Evolutionary conservation across 2,113 vertebrate genomes (phyloP), one percentile per base, ranked within the genome.

Genomic region (Corapipo altera): DNA sequence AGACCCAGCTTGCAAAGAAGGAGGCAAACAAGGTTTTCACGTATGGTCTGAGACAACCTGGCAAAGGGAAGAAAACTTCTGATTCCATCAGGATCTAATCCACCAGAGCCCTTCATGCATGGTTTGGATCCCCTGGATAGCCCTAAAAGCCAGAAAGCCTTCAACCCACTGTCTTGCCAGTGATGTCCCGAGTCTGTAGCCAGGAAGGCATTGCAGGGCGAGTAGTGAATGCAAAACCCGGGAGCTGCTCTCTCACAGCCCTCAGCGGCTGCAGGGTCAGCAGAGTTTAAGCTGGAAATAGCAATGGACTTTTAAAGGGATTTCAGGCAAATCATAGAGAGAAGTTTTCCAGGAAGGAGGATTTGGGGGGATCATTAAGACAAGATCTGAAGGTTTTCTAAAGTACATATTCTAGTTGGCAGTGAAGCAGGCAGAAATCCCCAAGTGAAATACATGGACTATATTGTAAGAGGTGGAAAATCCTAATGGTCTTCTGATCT

Each of bases 401-500:
- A 88, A 83, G 35, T 30, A 64, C 20, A 4, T 48, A 69, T 44
- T 77, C 32, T 54, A 35, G 43, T 26, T 73, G 58, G 16, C 8
- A 67, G 21, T 12, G 21, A 33, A 65, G 30, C 33, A n/a, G 43
- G 41, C 64, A 74, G 78, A 91, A 89, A 96, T 70, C 21, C 41
- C 44, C 51, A 85, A 26, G 37, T 51, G 59, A 91, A 95, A 91
- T 59, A 64, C n/a, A 37, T 33, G 27, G 21, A 27, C 75, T 80
- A 41, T 55, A 89, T 33, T 55, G 22, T 74, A 88, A 90, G 35
- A 80, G 28, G 33, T 69, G 44, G 37, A 46, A 84, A 94, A 94
- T 84, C 76, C 69, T 94, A 94, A 94, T 67, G 57, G 72, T 88
- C 39, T 48, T 95, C 64, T 77, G 64, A 96, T 88, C 79, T 96